Evolutionary conservation across 1,140 invertebrate genomes (phyloP), one percentile per base, ranked within the genome.

Genomic region (Portunus trituberculatus): DNA sequence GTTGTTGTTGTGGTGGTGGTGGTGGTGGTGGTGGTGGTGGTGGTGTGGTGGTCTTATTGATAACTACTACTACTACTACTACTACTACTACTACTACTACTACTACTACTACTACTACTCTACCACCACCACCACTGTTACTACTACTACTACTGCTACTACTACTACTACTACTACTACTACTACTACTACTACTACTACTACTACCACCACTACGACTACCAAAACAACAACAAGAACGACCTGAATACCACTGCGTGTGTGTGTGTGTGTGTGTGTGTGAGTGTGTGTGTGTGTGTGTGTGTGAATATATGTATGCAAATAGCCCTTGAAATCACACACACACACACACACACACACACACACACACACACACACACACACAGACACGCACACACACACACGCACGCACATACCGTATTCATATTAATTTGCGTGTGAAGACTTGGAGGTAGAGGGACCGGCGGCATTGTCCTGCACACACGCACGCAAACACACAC

Each of bases 111-210:
- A 59, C 8, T 59, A 59, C 8, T 52, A 52, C 48, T 52, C 6
- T 52, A 52, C 48, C 14, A 52, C 48, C 14, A 52, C 48, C 14
- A 52, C 48, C 14, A 52, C 48, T 52, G 14, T 14, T 52, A 52
- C 48, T 7, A 52, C 48, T 52, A 52, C 48, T 76, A 25, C 59
- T 25, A 76, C 10, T 76, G 20, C 59, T 76, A 76, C 48, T 52
- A 52, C 59, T 76, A 10, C 59, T 76, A 76, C 59, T 76, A 76
- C 67, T 76, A 76, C 67, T 76, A 76, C 67, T 76, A 76, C 67
- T 76, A 76, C 67, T 76, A 76, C 67, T 76, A 76, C 67, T 76
- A 76, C 67, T 76, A n/a, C 67, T 76, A 76, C 67, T 76, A 76
- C 67, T 76, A 76, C 67, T 76, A 76, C 67, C n/a, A 76, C 67